Percentiles rank a stretch among this genome's conserved stretches.
These are phyloP conservation scores for Larimichthys polyactis DNA, from an alignment of 2,113 vertebrate genomes.

Conservation along the genomic window DNA sequence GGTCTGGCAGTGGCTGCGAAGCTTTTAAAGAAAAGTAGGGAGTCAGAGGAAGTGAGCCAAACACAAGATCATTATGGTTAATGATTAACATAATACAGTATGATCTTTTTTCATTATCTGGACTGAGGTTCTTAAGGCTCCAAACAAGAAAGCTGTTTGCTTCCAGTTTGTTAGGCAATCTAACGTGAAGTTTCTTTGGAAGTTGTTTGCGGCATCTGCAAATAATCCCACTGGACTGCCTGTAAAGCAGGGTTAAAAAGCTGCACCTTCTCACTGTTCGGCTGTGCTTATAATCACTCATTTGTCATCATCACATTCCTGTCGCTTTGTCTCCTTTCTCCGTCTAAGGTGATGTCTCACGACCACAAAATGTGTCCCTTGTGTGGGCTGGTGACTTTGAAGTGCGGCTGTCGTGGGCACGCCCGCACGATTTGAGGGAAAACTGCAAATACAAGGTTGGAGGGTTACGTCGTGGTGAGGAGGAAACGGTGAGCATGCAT, in stretches of 20 bases:
- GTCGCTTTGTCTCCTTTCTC: neutral
- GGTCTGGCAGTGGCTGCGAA: too few relatives aligned
- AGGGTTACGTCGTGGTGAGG: too few relatives aligned
- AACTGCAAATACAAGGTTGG: accelerated
- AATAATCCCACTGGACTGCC: too few relatives aligned
- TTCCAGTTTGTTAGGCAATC: neutral
- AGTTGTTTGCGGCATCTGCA: too few relatives aligned
- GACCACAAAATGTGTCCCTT: constrained; percentile 35
- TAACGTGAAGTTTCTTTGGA: too few relatives aligned
- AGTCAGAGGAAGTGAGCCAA: too few relatives aligned
- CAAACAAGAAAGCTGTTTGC: neutral
- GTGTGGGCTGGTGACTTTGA: neutral
- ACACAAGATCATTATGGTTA: too few relatives aligned
- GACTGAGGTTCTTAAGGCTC: neutral
- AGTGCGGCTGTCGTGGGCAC: neutral
- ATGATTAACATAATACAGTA: too few relatives aligned
- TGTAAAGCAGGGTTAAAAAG: neutral
- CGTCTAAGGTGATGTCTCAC: neutral
- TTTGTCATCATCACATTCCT: neutral
- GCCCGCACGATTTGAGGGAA: neutral
- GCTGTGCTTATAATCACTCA: too few relatives aligned
- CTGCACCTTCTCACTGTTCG: too few relatives aligned
- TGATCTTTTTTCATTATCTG: too few relatives aligned
- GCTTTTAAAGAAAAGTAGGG: too few relatives aligned
- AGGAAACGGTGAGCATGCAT: neutral